Evolutionary conservation across 2,113 vertebrate species (phyloP).

Genomic region (Lagenorhynchus albirostris): DNA sequence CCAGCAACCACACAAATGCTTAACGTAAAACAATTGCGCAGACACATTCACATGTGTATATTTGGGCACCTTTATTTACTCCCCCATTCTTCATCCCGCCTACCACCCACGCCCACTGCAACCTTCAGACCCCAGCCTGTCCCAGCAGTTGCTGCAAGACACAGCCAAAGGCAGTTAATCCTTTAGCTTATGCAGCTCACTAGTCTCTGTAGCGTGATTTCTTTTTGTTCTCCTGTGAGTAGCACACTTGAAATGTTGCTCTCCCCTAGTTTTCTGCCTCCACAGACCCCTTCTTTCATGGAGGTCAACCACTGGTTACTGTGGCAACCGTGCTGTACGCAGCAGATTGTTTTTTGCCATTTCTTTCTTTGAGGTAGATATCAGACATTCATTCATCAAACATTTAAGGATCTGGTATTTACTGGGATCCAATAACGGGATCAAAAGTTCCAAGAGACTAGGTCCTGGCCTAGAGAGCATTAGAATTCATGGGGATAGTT

Average conservation of each 20-base stretch:
- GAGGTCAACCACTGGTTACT: not conserved
- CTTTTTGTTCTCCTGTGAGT: not conserved
- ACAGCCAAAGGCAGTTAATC: not conserved
- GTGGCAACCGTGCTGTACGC: not conserved
- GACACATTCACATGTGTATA: rapidly evolving
- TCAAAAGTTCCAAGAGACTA: not conserved
- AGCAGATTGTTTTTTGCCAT: not conserved
- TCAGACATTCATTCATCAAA: conserved; percentile 9
- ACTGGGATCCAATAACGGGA: not conserved
- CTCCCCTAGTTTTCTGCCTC: not conserved
- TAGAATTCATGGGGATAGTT: not conserved
- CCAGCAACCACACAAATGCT: not conserved
- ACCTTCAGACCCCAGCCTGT: not conserved
- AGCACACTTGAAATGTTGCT: not conserved
- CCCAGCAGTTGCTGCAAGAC: not conserved
- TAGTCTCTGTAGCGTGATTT: not conserved
- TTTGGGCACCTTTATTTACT: not conserved
- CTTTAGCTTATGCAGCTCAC: rapidly evolving
- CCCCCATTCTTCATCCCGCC: too few species aligned
- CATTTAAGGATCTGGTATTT: not conserved
- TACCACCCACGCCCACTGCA: too few species aligned
- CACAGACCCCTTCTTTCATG: not conserved
- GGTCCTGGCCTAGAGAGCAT: not conserved
- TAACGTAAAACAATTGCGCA: not conserved
- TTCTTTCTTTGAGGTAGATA: not conserved